These are phyloP conservation scores for Corythornis madagascariensis DNA, from an alignment of 2,113 vertebrate genomes.

Conservation along the genomic window DNA sequence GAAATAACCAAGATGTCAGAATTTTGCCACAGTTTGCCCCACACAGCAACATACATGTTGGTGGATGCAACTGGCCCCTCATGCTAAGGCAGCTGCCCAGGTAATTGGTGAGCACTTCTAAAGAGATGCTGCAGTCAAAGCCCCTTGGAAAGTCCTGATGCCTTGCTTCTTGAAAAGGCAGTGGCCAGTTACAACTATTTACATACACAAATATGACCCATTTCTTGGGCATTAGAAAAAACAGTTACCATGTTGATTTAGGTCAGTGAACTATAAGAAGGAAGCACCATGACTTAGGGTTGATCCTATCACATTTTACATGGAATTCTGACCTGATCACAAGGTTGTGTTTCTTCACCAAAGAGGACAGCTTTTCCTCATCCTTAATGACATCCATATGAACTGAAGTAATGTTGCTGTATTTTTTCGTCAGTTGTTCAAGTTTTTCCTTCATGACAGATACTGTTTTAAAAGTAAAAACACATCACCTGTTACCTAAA, in stretches of 20 bases:
- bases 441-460: slow-evolving; percentile 85
- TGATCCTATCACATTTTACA: neutral
- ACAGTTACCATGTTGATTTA: neutral
- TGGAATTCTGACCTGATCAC: slow-evolving; percentile 87
- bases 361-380: slow-evolving; percentile 80
- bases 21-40: neutral
- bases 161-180: fast-evolving
- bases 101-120: neutral
- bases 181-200: neutral
- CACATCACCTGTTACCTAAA: neutral
- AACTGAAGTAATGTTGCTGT: slow-evolving; percentile 83
- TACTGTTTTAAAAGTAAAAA: slow-evolving; percentile 73
- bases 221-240: neutral
- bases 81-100: neutral
- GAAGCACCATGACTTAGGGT: neutral
- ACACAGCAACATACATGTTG: neutral
- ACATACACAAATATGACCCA: neutral
- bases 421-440: slow-evolving; percentile 82
- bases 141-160: neutral
- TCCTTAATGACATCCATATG: slow-evolving; percentile 82
- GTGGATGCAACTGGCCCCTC: neutral
- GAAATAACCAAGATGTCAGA: neutral
- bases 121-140: neutral
- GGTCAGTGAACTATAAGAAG: neutral
- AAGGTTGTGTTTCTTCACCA: slow-evolving; percentile 89